Conservation (phyloP, 2,113 vertebrate genomes). For the Phycodurus eques region DNA sequence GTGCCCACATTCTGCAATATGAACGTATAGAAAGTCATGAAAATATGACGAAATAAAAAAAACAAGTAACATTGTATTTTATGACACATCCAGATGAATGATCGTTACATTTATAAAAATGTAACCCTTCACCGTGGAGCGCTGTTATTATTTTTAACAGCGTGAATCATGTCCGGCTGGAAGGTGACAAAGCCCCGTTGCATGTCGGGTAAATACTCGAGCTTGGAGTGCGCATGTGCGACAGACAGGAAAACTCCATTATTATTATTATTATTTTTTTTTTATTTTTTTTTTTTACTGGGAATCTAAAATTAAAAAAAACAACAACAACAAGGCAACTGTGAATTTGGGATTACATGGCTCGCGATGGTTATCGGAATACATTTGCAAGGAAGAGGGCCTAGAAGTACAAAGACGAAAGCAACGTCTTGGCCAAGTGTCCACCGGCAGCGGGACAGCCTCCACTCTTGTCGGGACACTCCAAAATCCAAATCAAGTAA, state of each 20-base stretch:
- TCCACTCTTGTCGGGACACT: slow-evolving; percentile 59
- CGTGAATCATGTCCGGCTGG: slow-evolving; percentile 40
- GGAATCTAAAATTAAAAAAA: slow-evolving; percentile 74
- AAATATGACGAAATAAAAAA: no score
- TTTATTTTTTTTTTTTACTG: slow-evolving; percentile 72
- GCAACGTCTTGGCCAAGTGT: slow-evolving; percentile 39
- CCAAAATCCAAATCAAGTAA: slow-evolving; percentile 62
- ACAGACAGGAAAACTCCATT: slow-evolving; percentile 80
- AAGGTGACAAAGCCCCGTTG: slow-evolving; percentile 70
- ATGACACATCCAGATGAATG: no score
- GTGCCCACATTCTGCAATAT: no score
- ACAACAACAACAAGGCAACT: slow-evolving; percentile 45
- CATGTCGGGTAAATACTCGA: slow-evolving; percentile 83
- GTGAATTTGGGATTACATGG: slow-evolving; percentile 59
- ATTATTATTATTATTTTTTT: slow-evolving; percentile 23
- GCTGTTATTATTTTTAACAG: not conserved
- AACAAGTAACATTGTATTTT: no score
- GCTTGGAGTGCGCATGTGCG: slow-evolving; percentile 79
- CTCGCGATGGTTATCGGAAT: slow-evolving; percentile 47
- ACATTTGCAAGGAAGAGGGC: slow-evolving; percentile 18
- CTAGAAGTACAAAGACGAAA: slow-evolving; percentile 31
- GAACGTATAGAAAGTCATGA: no score
- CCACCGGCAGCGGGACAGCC: slow-evolving; percentile 58
- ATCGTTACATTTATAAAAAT: not conserved
- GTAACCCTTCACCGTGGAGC: not conserved